Conservation (phyloP, 1,140 invertebrate species). For the Proales similis region DNA sequence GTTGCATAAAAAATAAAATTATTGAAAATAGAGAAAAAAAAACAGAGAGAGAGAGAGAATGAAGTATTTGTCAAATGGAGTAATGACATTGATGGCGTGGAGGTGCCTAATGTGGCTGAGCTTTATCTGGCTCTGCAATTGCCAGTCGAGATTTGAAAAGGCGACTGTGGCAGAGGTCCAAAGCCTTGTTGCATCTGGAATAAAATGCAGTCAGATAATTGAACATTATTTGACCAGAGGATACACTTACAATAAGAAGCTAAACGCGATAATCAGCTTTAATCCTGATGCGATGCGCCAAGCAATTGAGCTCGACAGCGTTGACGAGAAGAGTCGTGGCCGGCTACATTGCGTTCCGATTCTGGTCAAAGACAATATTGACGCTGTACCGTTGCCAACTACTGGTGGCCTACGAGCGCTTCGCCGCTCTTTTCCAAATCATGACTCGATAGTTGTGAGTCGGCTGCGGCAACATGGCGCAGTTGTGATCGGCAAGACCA, state of each 20-base stretch:
- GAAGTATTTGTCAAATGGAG: too few relatives aligned
- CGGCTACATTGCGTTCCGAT: constrained; percentile 32
- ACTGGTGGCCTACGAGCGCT: constrained; percentile 28
- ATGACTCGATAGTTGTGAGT: neutral
- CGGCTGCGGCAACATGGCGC: constrained; percentile 2
- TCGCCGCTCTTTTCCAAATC: neutral
- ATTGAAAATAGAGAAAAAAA: too few relatives aligned
- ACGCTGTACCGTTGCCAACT: constrained; percentile 21
- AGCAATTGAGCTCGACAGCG: neutral
- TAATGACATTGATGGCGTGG: too few relatives aligned
- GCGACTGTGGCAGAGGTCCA: too few relatives aligned
- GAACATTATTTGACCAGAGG: too few relatives aligned
- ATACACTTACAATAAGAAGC: neutral
- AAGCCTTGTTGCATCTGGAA: too few relatives aligned
- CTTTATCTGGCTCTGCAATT: too few relatives aligned
- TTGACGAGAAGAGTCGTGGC: neutral
- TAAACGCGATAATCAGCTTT: constrained; percentile 18
- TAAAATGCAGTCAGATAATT: too few relatives aligned
- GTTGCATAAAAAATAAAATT: too few relatives aligned
- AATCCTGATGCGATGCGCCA: neutral
- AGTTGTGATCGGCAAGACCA: constrained; percentile 12
- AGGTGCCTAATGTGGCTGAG: too few relatives aligned
- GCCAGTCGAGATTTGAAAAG: too few relatives aligned
- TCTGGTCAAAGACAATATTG: constrained; percentile 33
- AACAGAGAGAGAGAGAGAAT: too few relatives aligned